phyloP scores from a whole-genome alignment of 2,113 vertebrate species.

The Garra rufa region DNA sequence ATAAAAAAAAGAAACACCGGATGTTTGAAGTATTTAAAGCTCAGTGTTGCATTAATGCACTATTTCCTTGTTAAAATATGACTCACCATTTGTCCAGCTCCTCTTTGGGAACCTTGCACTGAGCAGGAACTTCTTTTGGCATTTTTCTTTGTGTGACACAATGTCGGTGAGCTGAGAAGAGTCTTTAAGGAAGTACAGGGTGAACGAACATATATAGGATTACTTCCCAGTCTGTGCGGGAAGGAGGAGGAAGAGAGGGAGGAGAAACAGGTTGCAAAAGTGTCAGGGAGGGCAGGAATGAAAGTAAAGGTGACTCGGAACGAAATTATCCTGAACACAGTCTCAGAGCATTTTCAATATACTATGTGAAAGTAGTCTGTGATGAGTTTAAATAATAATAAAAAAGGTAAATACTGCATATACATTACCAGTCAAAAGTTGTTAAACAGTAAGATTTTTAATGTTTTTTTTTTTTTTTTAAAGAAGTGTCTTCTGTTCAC shows the following conservation, averaged over 20 bases:
- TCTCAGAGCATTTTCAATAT: neutral
- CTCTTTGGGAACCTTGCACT: constrained; percentile 51
- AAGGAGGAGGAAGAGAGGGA: constrained; percentile 17
- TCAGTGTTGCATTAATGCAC: neutral
- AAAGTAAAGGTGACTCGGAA: constrained; percentile 5
- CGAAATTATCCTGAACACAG: neutral
- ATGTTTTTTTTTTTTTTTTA: too few species aligned
- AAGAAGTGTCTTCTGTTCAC: too few species aligned
- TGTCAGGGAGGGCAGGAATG: neutral
- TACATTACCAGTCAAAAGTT: too few species aligned
- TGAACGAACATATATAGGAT: constrained; percentile 46
- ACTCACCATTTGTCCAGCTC: constrained; percentile 60
- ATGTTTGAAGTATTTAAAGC: neutral
- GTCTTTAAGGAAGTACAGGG: neutral
- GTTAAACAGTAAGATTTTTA: too few species aligned
- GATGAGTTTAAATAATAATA: too few species aligned
- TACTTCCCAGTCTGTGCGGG: constrained; percentile 6
- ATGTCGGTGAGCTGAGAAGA: constrained; percentile 3
- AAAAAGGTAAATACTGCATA: too few species aligned
- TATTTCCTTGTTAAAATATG: neutral
- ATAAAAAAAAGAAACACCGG: neutral
- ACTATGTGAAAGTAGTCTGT: too few species aligned
- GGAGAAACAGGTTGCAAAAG: neutral
- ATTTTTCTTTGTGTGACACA: constrained; percentile 35
- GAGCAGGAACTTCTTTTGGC: constrained; percentile 52